Evolutionary conservation across 2,888 invertebrate species (phyloP), one percentile per base, ranked within the genome.

Genomic region (Coremacera marginata): DNA sequence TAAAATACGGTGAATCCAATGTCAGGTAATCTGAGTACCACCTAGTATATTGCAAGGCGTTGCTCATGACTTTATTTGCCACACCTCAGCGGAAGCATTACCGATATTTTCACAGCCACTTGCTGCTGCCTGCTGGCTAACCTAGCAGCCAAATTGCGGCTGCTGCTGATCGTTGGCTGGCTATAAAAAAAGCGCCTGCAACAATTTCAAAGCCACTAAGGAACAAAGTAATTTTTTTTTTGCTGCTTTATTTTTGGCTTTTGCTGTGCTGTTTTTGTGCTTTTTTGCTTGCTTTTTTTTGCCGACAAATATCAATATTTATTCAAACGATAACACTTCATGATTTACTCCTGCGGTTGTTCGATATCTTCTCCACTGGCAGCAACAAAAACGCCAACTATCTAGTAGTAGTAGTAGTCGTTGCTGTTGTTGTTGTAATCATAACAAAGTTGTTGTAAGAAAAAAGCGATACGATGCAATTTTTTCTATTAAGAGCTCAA

Each of bases 291-390:
- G 8, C 51, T 27, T 31, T 34, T 27, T 57, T 11, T 57, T 37
- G 65, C 73, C 73, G 73, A 51, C 73, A 65, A 80, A 80, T 86
- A 87, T 87, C 87, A 87, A 87, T 87, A 87, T 87, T 87, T 87
- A 87, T 87, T 86, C 84, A 87, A 86, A 86, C 85, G 87, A 87
- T 87, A 87, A 86, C 87, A 86, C 87, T 85, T 86, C 85, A 84
- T 86, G 86, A 87, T 87, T 87, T 87, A 87, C 85, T 74, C 22
- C 65, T 31, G n/a, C 67, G 25, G 37, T n/a, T 14, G 9, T 74
- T 63, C 73, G 67, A 74, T 55, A 74, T 55, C 65, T 55, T 65
- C 31, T 19, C 37, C 55, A 4, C 5, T 70, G 34, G 60, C 37
- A 51, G 51, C 34, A 67, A 76, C 68, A 68, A 51, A 27, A 27